Percentiles rank a stretch among this genome's conserved stretches.
phyloP scores from a whole-genome alignment of 2,113 vertebrate genomes.

The Bos taurus region DNA sequence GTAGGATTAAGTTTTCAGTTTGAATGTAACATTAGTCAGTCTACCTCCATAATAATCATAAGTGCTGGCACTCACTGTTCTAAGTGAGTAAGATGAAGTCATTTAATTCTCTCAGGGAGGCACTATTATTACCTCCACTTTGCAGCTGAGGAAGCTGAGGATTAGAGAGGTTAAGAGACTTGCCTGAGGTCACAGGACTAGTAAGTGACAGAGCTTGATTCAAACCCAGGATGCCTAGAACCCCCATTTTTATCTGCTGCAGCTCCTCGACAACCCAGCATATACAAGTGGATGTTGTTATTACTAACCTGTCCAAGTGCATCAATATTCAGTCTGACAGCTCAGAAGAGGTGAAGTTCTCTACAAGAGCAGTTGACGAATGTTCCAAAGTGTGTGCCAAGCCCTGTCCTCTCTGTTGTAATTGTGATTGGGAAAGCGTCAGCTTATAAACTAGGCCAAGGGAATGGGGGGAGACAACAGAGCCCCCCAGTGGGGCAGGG shows the following conservation, averaged over 20 bases:
- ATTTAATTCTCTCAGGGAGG: background rate
- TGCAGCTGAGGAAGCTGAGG: background rate
- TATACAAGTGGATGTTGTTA: accelerated
- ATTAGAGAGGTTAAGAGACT: background rate
- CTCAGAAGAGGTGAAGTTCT: background rate
- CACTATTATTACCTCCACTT: background rate
- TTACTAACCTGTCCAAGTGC: background rate
- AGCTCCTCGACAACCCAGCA: accelerated
- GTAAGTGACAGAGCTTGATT: background rate
- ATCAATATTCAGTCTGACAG: background rate
- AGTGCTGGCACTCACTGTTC: background rate
- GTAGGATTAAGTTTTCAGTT: background rate
- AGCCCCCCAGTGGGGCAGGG: background rate
- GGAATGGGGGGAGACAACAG: background rate
- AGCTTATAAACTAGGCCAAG: background rate
- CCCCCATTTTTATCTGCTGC: background rate
- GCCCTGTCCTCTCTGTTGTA: background rate
- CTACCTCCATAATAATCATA: background rate
- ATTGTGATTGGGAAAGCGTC: background rate
- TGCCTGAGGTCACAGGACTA: background rate
- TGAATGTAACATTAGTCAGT: background rate
- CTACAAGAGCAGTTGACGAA: background rate
- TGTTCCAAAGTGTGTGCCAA: background rate
- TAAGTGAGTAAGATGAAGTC: background rate
- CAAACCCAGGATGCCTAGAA: background rate